Percentiles rank a stretch among this genome's conserved stretches.
phyloP scores from a whole-genome alignment of 2,113 vertebrate genomes.

The Clarias batrachus region DNA sequence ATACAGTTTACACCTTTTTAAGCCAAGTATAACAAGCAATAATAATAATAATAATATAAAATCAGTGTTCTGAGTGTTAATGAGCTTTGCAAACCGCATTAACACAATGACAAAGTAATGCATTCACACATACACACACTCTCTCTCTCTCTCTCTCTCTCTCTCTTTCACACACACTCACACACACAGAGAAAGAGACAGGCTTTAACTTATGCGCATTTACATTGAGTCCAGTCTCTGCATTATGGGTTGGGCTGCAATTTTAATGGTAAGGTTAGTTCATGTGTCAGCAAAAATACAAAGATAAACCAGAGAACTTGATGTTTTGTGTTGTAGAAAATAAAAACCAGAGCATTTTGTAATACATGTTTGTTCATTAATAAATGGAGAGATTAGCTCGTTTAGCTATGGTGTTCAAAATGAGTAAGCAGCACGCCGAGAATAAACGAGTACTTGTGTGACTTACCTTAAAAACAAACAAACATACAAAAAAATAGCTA shows the following conservation, averaged over 20 bases:
- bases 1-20: background rate
- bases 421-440: background rate
- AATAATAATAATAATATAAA: background rate
- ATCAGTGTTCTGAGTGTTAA: background rate
- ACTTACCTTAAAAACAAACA: constrained; percentile 1
- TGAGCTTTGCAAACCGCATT: constrained; percentile 8
- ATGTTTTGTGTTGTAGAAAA: background rate
- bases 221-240: constrained; percentile 22
- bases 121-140: background rate
- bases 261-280: background rate
- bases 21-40: background rate
- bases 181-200: background rate
- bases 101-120: background rate
- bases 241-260: constrained; percentile 19
- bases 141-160: too few relatives aligned
- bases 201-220: constrained; percentile 35
- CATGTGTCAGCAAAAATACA: constrained; percentile 4
- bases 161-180: too few relatives aligned
- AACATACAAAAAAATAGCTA: background rate
- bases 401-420: background rate
- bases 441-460: background rate
- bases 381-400: background rate
- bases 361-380: background rate
- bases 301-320: background rate
- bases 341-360: too few relatives aligned